Evolutionary conservation across 2,797 vertebrate genomes (phyloP), one percentile per base, ranked within the genome.

Genomic region (Ibycter americanus): DNA sequence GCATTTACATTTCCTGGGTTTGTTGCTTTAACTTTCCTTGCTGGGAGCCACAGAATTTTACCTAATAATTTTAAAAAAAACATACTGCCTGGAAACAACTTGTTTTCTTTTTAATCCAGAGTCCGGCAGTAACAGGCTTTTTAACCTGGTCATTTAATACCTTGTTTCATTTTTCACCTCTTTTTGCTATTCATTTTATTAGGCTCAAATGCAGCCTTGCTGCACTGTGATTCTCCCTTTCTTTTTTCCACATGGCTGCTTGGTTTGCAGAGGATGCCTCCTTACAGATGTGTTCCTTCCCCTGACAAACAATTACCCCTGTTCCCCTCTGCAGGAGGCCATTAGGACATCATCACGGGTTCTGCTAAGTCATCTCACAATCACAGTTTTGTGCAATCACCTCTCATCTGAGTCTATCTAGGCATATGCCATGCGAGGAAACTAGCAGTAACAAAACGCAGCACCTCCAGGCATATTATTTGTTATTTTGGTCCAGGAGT

Each of bases 331-430:
- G 97, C 90, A 83, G 98, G 98, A 98, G 96, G 96, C 98, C 97
- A 98, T 97, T 98, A 98, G 98, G 97, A 97, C 96, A 97, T 97
- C 97, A 98, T 98, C 97, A 98, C 87, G 91, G 94, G 96, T 98
- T 98, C 98, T 98, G 97, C 97, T 97, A 98, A 98, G 98, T 98
- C 98, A 98, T 98, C 97, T 98, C 96, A 97, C 97, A 98, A 98
- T 98, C 98, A 96, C 97, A 96, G 97, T 97, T 98, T 97, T 98
- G 95, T 97, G 97, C 98, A 98, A 96, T 98, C 97, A 97, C 90
- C 94, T 98, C 97, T 98, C 97, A 97, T 98, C 96, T 93, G 92
- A 96, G 97, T 96, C 94, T 97, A 89, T 97, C 95, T 87, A 91
- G 97, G 97, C 96, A 97, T 96, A 97, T 97, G 96, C 96, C 94